Evolutionary conservation across 2,113 vertebrate genomes (phyloP).

Genomic region (Toxostoma redivivum): DNA sequence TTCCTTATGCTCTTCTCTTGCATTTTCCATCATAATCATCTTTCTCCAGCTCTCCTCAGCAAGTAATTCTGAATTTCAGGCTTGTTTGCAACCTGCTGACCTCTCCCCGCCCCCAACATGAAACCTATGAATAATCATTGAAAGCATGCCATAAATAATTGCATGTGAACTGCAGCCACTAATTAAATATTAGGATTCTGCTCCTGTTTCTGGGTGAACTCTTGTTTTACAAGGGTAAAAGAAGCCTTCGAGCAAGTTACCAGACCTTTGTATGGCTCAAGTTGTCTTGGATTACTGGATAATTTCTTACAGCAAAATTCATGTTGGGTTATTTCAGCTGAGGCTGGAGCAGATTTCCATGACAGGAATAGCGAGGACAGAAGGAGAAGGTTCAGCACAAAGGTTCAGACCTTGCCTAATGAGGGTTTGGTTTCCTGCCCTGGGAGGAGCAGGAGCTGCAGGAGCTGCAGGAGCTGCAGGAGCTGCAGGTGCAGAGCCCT

Average conservation of each 20-base stretch:
- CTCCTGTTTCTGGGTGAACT: not conserved
- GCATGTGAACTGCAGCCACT: not conserved
- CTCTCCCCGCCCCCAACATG: not conserved
- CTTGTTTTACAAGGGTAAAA: constrained; percentile 7
- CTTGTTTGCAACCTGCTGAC: constrained; percentile 18
- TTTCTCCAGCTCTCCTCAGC: not conserved
- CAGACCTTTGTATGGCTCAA: not conserved
- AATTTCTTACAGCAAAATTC: not conserved
- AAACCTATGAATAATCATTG: constrained; percentile 51
- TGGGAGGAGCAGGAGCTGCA: not conserved
- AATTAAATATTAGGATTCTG: constrained; percentile 45
- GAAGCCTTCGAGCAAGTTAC: not conserved
- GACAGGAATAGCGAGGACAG: not conserved
- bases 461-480: not conserved
- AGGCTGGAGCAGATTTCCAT: not conserved
- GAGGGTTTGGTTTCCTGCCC: not conserved
- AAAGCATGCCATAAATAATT: constrained; percentile 53
- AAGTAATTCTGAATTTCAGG: constrained; percentile 7
- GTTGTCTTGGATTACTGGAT: constrained; percentile 19
- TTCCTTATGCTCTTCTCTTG: not conserved
- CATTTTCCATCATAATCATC: not conserved
- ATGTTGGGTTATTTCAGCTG: not conserved
- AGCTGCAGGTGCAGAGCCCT: not conserved
- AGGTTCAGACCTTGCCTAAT: not conserved
- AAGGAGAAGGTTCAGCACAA: constrained; percentile 5